Evolutionary conservation across 2,113 vertebrate genomes (phyloP), one percentile per base, ranked within the genome.

Genomic region (Salvator merianae): DNA sequence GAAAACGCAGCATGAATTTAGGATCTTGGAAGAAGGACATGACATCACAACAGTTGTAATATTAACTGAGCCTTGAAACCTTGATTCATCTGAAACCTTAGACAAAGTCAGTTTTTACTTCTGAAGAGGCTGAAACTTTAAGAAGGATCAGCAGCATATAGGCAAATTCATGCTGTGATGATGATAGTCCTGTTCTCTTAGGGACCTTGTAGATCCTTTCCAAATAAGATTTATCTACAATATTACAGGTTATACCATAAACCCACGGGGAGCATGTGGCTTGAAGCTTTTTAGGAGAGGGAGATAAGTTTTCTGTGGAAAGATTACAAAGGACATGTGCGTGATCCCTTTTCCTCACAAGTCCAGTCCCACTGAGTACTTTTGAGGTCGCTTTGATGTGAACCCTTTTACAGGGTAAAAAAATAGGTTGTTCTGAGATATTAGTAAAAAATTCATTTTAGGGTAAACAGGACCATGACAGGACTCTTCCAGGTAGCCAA

Each of bases 11-110:
- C 72, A 59, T 62, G 91, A 87, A 12, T 93, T 95, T 77, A 94
- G 96, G 28, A 76, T 79, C 63, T 92, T 93, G 81, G 95, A 92
- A 69, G 91, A 93, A 70, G 87, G 97, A 83, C 91, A 95, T 6
- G 89, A 90, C 74, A 94, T 93, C 2, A 85, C 83, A 69, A 94
- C 94, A 93, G 89, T 94, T 3, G 68, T 97, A 89, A 90, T 59
- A 63, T 43, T 79, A 83, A 69, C 38, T 80, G 80, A 76, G 26
- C 32, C 74, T 59, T 68, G 82, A 84, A 59, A 59, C 55, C 20
- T 20, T 20, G 55, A 59, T 66, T 66, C 65, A 81, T 32, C 76
- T 86, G 65, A 18, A 77, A 32, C 77, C 75, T 85, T 81, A 50
- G 71, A 12, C 14, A 22, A n/a, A 38, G 18, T 43, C 47, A 40